phyloP scores from a whole-genome alignment of 2,888 invertebrate species.

The Hydropsyche betteni region DNA sequence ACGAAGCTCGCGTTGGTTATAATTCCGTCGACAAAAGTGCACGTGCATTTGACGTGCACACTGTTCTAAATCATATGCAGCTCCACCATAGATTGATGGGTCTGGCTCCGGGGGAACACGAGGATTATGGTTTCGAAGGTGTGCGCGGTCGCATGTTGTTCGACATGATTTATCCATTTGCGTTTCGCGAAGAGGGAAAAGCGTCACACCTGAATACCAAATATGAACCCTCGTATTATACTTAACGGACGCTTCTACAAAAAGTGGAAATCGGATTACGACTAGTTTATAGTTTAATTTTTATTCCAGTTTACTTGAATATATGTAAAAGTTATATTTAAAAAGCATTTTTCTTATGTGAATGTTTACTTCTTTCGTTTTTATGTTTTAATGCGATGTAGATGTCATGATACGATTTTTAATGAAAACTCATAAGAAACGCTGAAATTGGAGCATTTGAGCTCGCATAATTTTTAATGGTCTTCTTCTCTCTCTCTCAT shows the following conservation, averaged over 20 bases:
- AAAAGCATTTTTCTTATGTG: no score
- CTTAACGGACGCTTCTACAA: no score
- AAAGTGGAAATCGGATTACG: no score
- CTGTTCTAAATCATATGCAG: slow-evolving; percentile 37
- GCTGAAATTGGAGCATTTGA: slow-evolving; percentile 24
- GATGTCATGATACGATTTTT: slow-evolving; percentile 17
- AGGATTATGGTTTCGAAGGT: slow-evolving; percentile 37
- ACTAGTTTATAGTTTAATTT: no score
- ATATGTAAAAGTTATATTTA: no score
- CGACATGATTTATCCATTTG: slow-evolving; percentile 49
- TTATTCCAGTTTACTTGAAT: no score
- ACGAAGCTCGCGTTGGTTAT: slow-evolving; percentile 1
- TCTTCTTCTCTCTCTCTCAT: slow-evolving; percentile 27
- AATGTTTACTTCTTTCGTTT: no score
- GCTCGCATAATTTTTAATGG: slow-evolving; percentile 31
- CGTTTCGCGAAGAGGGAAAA: slow-evolving; percentile 31
- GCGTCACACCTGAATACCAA: background rate
- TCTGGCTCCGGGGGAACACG: background rate
- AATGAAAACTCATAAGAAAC: slow-evolving; percentile 5
- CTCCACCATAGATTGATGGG: slow-evolving; percentile 38
- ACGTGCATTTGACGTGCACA: slow-evolving; percentile 27
- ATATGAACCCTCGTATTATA: background rate
- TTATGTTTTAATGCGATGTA: background rate
- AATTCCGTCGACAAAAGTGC: slow-evolving; percentile 21
- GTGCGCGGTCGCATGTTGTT: background rate